These are phyloP conservation scores for Orius insidiosus DNA, from an alignment of 1,140 invertebrate species.

Conservation along the genomic window DNA sequence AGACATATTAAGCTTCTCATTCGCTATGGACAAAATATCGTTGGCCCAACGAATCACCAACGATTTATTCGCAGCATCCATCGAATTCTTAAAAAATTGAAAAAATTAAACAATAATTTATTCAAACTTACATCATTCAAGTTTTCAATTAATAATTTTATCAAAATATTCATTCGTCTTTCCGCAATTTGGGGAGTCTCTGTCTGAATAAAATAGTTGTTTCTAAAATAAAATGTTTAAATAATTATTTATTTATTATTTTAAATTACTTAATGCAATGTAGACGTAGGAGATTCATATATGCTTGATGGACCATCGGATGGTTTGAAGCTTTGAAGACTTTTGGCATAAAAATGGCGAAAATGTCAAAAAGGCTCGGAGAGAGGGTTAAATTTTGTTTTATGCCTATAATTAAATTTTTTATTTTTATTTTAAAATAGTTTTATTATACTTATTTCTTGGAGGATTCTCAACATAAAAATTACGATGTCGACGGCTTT, in stretches of 20 bases:
- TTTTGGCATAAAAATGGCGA: background rate
- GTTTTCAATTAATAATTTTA: background rate
- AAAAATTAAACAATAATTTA: no score
- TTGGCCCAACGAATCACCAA: constrained; percentile 51
- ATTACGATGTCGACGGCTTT: constrained; percentile 33
- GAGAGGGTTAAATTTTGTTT: constrained; percentile 24
- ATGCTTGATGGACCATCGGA: background rate
- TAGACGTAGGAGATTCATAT: background rate
- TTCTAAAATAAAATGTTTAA: constrained; percentile 5
- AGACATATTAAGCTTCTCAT: constrained; percentile 43
- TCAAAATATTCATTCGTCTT: constrained; percentile 8
- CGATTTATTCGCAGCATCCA: constrained; percentile 21
- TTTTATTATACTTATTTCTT: no score
- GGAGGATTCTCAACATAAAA: no score
- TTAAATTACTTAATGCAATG: constrained; percentile 27
- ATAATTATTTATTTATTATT: constrained; percentile 21
- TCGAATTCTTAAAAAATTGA: constrained; percentile 13
- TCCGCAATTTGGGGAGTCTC: constrained; percentile 15
- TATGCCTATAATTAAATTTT: constrained; percentile 38
- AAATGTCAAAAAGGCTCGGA: background rate
- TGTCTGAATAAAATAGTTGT: no score
- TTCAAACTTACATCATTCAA: background rate
- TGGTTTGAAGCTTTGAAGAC: constrained; percentile 28
- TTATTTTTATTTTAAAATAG: no score
- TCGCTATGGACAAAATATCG: constrained; percentile 48